These are phyloP conservation scores for Phania funesta DNA, from an alignment of 2,888 invertebrate species.

Conservation along the genomic window DNA sequence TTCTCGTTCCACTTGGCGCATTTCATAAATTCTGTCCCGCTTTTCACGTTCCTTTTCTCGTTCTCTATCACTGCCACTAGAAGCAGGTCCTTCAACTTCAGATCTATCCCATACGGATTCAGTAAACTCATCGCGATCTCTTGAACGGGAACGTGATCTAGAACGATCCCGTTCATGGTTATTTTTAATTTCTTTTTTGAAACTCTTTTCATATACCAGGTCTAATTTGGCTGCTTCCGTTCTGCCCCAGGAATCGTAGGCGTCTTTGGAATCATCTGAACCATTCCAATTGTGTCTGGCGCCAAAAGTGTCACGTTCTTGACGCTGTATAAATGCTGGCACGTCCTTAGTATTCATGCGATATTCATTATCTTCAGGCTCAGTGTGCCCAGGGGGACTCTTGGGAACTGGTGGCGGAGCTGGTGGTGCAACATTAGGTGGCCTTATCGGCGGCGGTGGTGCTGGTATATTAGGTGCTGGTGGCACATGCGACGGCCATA, in stretches of 20 bases:
- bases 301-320: constrained; percentile 87
- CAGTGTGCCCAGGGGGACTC: constrained; percentile 81
- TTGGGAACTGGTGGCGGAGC: constrained; percentile 86
- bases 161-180: constrained; percentile 79
- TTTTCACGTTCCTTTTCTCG: constrained; percentile 80
- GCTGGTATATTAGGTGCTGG: constrained; percentile 83
- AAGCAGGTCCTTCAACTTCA: constrained; percentile 80
- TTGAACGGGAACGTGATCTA: constrained; percentile 79
- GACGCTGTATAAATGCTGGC: constrained; percentile 85
- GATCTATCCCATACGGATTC: constrained; percentile 80
- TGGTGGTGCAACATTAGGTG: constrained; percentile 82
- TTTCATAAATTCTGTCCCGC: constrained; percentile 79
- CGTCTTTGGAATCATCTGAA: constrained; percentile 75
- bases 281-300: constrained; percentile 85
- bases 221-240: constrained; percentile 80
- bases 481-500: constrained; percentile 85
- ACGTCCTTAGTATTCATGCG: constrained; percentile 75
- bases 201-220: constrained; percentile 78
- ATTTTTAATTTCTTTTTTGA: constrained; percentile 76
- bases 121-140: constrained; percentile 80
- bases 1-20: constrained; percentile 80
- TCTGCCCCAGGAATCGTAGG: constrained; percentile 80
- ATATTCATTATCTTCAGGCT: constrained; percentile 77
- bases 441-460: constrained; percentile 83
- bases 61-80: constrained; percentile 79